A percentile compares a stretch with the other conserved stretches of the same genome.
Evolutionary conservation across 1,140 invertebrate genomes (phyloP).

Genomic region (Drosophila athabasca): DNA sequence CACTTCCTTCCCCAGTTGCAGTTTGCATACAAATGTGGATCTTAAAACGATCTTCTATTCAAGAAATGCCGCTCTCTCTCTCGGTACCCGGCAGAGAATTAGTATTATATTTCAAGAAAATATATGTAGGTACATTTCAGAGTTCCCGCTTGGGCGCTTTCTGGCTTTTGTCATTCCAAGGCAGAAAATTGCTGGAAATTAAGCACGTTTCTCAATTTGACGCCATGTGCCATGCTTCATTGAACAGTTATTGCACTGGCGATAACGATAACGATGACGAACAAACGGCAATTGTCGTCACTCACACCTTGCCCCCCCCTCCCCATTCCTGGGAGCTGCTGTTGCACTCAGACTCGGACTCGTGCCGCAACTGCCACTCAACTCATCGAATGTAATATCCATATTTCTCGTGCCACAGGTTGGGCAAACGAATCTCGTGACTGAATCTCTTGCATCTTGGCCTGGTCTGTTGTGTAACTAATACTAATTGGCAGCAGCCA

Average conservation of each 20-base stretch:
- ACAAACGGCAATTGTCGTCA: constrained; percentile 37
- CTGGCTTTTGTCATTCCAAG: constrained; percentile 5
- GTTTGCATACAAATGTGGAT: constrained; percentile 58
- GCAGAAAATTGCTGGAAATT: constrained; percentile 14
- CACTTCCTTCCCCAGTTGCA: constrained; percentile 41
- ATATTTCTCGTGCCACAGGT: constrained; percentile 1
- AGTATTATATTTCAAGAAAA: constrained; percentile 35
- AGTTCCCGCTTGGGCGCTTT: not conserved
- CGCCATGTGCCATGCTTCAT: constrained; percentile 37
- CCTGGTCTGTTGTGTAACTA: constrained; percentile 12
- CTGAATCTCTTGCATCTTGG: constrained; percentile 20
- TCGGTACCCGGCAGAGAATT: constrained; percentile 5
- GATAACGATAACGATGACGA: constrained; percentile 18
- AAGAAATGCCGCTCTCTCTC: not conserved
- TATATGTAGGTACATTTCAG: not conserved
- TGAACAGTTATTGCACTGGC: constrained; percentile 11
- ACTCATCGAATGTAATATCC: constrained; percentile 5
- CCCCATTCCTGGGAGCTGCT: constrained; percentile 12
- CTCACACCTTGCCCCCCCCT: constrained; percentile 20
- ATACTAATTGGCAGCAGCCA: constrained; percentile 45
- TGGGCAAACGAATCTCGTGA: constrained; percentile 24
- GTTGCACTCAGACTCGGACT: constrained; percentile 14
- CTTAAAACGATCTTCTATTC: constrained; percentile 42
- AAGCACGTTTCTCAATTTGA: constrained; percentile 44
- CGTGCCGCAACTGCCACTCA: constrained; percentile 18